Conservation (phyloP, 92 coral and sea anemone genomes). For the Epizoanthus scotinus region DNA sequence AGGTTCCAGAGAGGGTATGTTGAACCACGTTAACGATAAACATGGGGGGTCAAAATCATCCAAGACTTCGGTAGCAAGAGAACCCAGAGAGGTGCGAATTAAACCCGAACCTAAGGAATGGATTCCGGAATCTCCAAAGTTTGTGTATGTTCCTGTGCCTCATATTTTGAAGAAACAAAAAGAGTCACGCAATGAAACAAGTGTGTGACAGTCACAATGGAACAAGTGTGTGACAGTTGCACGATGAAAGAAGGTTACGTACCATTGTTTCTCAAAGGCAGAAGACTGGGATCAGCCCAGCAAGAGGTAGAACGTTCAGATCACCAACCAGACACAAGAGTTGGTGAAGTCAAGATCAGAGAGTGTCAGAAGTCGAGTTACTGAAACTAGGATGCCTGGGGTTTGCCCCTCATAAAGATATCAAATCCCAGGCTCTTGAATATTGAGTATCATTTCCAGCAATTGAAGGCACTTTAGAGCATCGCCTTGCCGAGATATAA, state of each 20-base stretch:
- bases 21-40: not conserved
- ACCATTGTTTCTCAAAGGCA: too few relatives aligned
- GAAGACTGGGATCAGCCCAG: too few relatives aligned
- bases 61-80: slow-evolving; percentile 40
- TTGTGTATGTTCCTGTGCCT: slow-evolving; percentile 89
- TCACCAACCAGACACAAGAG: too few relatives aligned
- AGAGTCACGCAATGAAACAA: slow-evolving; percentile 68
- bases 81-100: slow-evolving; percentile 71
- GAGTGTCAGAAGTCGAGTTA: too few relatives aligned
- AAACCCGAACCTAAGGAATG: slow-evolving; percentile 86
- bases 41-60: slow-evolving; percentile 44
- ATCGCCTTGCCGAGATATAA: too few relatives aligned
- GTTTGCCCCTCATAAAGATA: too few relatives aligned
- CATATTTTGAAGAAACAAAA: slow-evolving; percentile 53
- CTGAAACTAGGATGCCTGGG: too few relatives aligned
- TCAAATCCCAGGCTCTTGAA: too few relatives aligned
- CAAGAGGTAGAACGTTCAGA: not conserved
- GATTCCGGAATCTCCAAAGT: slow-evolving; percentile 58
- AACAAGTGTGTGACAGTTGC: slow-evolving; percentile 71
- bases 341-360: too few relatives aligned
- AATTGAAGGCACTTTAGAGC: too few relatives aligned
- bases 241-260: too few relatives aligned
- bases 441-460: too few relatives aligned
- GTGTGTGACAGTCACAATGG: slow-evolving; percentile 69
- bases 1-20: slow-evolving; percentile 12